Percentiles rank a stretch among this genome's conserved stretches.
Conservation (phyloP, 2,113 vertebrate species). For the Scolopax mira region DNA sequence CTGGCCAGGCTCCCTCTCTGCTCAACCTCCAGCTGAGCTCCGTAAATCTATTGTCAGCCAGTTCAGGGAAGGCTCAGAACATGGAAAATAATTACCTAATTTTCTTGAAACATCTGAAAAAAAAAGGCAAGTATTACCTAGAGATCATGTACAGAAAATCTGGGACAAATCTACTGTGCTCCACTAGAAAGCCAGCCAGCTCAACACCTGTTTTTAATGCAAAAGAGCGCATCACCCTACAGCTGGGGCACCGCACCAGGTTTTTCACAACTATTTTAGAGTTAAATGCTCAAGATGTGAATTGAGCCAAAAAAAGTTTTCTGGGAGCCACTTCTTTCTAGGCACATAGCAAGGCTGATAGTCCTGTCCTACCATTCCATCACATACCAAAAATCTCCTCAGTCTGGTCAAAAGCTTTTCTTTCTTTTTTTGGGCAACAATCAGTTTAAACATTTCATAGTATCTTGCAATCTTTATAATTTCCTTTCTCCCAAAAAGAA, state of each 20-base stretch:
- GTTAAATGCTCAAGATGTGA: neutral
- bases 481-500: constrained; percentile 12
- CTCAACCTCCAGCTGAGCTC: neutral
- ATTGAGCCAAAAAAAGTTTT: neutral
- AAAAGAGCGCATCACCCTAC: neutral
- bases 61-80: neutral
- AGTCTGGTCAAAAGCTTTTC: constrained; percentile 20
- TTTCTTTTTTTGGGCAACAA: constrained; percentile 12
- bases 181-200: neutral
- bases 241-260: neutral
- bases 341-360: neutral
- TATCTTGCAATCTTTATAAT: neutral
- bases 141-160: constrained; percentile 21
- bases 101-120: neutral
- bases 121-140: neutral
- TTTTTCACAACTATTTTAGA: neutral
- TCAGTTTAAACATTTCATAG: constrained; percentile 19
- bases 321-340: constrained; percentile 3
- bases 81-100: neutral
- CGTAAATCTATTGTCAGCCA: neutral
- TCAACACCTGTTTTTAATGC: constrained; percentile 22
- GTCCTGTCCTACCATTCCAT: neutral
- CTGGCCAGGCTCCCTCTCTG: neutral
- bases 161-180: constrained; percentile 22
- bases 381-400: constrained; percentile 15